Base-by-base conservation (phyloP, 37 sponge, comb jelly and placozoan species). In the Crambe crambe region DNA sequence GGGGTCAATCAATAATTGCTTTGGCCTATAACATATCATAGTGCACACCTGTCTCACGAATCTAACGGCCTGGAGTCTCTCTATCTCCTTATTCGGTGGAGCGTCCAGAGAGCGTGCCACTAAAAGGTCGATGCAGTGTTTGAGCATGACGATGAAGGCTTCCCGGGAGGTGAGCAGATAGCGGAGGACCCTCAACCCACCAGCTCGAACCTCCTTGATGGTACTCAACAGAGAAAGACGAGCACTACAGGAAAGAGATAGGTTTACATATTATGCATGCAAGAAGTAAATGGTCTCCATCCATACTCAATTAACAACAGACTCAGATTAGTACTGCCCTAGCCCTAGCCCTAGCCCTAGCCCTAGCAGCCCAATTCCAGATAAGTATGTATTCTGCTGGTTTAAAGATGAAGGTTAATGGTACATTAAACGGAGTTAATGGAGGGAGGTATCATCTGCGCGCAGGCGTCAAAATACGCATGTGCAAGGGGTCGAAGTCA, bases 1-100 rank as follows among this genome's bases (percentile, higher is more conserved):
- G n/a, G n/a, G n/a, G n/a, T n/a, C n/a, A n/a, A n/a, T n/a, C n/a
- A n/a, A n/a, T n/a, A n/a, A n/a, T n/a, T n/a, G n/a, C n/a, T n/a
- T n/a, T n/a, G n/a, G n/a, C n/a, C n/a, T n/a, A n/a, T n/a, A n/a
- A n/a, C n/a, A n/a, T n/a, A n/a, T n/a, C n/a, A n/a, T 6, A 15
- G 25, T 25, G 18, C 88, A 37, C 54, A 94, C 95, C 85, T 94
- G 89, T 31, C 87, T 56, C 23, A 90, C 68, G 42, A 94, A 94
- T 47, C 95, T 79, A 68, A 94, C 38, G 40, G 92, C 95, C 27
- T 94, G 95, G 0, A 94, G 31, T 42, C 95, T 80, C 78, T 94
- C 95, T 22, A 90, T 87, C 68, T 89, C 91, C 42, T 78, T 71
- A 31, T 58, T 40, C 34, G 83, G 37, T 25, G 90, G 66, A 6